Evolutionary conservation across 2,888 invertebrate species (phyloP).

Genomic region (Mimas tiliae): DNA sequence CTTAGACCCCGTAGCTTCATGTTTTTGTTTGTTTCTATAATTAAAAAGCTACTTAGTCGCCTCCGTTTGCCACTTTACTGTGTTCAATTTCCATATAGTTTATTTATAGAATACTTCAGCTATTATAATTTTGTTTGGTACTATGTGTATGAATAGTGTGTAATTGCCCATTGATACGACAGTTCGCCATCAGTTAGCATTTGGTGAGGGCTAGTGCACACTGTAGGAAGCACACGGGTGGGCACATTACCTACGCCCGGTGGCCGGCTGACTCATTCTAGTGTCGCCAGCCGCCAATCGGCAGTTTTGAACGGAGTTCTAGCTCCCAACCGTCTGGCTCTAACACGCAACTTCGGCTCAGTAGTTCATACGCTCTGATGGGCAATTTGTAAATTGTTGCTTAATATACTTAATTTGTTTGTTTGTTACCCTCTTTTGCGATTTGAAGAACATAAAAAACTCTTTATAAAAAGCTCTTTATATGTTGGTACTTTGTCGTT

Average conservation of each 20-base stretch:
- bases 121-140: conserved; percentile 51
- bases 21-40: conserved; percentile 80
- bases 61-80: conserved; percentile 29
- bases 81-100: not conserved
- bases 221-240: conserved; percentile 50
- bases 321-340: conserved; percentile 66
- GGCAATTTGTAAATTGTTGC: conserved; percentile 66
- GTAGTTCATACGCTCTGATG: conserved; percentile 70
- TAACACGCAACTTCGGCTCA: conserved; percentile 75
- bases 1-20: conserved; percentile 40
- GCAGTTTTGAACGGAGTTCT: conserved; percentile 63
- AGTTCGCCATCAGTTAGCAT: conserved; percentile 38
- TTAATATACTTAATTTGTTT: conserved; percentile 41
- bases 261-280: conserved; percentile 67
- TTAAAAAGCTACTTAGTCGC: conserved; percentile 75
- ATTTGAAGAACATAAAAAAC: not conserved
- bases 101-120: not conserved
- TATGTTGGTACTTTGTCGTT: too few relatives aligned
- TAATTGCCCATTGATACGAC: conserved; percentile 14
- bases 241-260: conserved; percentile 60
- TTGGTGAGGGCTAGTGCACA: conserved; percentile 47
- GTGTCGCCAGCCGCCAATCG: conserved; percentile 52
- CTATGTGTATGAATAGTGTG: conserved; percentile 15
- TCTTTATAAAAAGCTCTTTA: too few relatives aligned
- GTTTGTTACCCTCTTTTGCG: conserved; percentile 2